Conservation (phyloP, 2,888 invertebrate genomes). For the Ennomos erosarius region DNA sequence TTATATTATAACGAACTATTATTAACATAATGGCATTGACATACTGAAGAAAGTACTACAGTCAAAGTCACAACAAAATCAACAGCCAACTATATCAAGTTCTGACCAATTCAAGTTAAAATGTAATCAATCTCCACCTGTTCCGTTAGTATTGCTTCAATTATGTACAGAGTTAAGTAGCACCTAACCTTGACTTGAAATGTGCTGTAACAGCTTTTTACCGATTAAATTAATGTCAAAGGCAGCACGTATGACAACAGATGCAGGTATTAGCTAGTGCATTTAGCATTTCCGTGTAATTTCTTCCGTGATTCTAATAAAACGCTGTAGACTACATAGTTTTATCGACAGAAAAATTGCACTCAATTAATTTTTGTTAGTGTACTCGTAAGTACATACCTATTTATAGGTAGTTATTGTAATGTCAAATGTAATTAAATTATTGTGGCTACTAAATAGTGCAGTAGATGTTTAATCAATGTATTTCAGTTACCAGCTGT, state of each 20-base stretch:
- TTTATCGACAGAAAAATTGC: too few species aligned
- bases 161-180: constrained; percentile 28
- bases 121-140: constrained; percentile 16
- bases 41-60: constrained; percentile 7
- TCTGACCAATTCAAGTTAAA: constrained; percentile 13
- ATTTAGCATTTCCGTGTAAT: constrained; percentile 38
- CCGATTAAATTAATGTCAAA: constrained; percentile 37
- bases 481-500: too few species aligned
- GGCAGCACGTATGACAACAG: constrained; percentile 38
- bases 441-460: too few species aligned
- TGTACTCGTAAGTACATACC: too few species aligned
- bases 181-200: constrained; percentile 38
- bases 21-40: too few species aligned
- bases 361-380: too few species aligned
- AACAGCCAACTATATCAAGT: constrained; percentile 19
- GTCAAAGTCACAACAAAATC: constrained; percentile 5
- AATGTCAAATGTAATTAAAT: too few species aligned
- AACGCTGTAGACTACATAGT: too few species aligned
- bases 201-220: constrained; percentile 30
- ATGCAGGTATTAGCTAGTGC: constrained; percentile 25
- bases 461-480: too few species aligned
- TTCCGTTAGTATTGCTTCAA: constrained; percentile 16
- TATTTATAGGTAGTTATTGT: too few species aligned
- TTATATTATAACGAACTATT: too few species aligned
- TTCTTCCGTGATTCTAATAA: too few species aligned